These are phyloP conservation scores for Oophaga pumilio DNA, from an alignment of 2,113 vertebrate species.

Conservation along the genomic window DNA sequence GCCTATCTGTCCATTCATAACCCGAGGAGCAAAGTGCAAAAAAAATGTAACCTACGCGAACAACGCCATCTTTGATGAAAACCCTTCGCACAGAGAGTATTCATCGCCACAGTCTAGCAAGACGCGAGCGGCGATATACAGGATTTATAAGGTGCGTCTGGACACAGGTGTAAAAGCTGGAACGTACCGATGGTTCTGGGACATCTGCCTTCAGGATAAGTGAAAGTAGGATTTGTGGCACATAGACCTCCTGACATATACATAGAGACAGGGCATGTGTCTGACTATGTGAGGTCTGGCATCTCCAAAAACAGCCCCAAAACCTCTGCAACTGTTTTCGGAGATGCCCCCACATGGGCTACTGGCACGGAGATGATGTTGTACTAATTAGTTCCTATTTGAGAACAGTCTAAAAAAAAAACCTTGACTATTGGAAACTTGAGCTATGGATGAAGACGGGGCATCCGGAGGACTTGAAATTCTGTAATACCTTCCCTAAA, in stretches of 20 bases:
- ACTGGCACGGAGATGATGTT: too few species aligned
- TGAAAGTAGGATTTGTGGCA: background rate
- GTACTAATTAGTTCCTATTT: too few species aligned
- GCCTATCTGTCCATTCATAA: constrained; percentile 51
- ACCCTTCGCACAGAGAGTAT: background rate
- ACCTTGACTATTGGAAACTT: too few species aligned
- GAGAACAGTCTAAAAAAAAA: too few species aligned
- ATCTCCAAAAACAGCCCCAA: too few species aligned
- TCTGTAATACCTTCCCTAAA: too few species aligned
- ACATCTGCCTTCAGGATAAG: background rate
- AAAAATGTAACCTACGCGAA: background rate
- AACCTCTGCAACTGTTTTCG: too few species aligned
- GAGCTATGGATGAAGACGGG: too few species aligned
- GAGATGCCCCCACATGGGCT: too few species aligned
- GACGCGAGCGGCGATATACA: background rate
- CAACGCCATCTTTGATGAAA: constrained; percentile 32
- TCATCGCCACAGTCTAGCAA: background rate
- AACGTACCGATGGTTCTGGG: background rate
- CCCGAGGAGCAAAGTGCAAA: background rate
- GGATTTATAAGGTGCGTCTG: constrained; percentile 14
- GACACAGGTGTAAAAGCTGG: background rate
- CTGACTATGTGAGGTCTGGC: too few species aligned
- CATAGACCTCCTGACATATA: background rate
- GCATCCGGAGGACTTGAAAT: too few species aligned
- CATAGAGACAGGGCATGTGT: too few species aligned